Evolutionary conservation across 2,113 vertebrate genomes (phyloP), one percentile per base, ranked within the genome.

Genomic region (Hucho hucho): DNA sequence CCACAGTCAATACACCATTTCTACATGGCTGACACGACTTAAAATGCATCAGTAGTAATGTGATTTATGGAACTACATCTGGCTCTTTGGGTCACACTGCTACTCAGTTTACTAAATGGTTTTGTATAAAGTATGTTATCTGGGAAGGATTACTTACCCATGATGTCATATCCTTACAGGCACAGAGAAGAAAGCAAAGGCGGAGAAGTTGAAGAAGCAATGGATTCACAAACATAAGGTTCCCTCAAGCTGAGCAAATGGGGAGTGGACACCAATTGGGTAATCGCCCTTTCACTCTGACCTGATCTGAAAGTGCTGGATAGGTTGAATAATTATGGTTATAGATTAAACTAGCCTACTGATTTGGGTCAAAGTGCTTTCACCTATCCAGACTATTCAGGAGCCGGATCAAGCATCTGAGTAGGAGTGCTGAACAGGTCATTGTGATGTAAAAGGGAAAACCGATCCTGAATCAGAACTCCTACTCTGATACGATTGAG

Each of bases 221-320:
- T 97, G 96, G 95, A 70, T 95, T 6, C 76, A 93, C 77, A 88
- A 83, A 81, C 94, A 90, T 72, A 82, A 93, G 77, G 64, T 87
- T 66, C 72, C 64, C 1, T 16, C 70, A 47, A 46, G 74, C 69
- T 90, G 83, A 91, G 66, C 69, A 22, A 13, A 46, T 14, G n/a
- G 20, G 22, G 18, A 32, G 58, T n/a, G n/a, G 58, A 61, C 58
- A 22, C 58, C 58, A 9, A 61, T 61, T 6, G 6, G 58, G 6
- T 61, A 61, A 16, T 13, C 58, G 9, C n/a, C n/a, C n/a, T 22
- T 53, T 53, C 16, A 53, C 4, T 5, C 4, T 53, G 12, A 14
- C 37, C 49, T 53, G 49, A 18, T 53, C 14, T 53, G 13, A 53
- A 53, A 18, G 49, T 1, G 16, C 49, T 53, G 49, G 49, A 53